phyloP scores from a whole-genome alignment of 2,113 vertebrate species.

The Gorsachius goisagi region DNA sequence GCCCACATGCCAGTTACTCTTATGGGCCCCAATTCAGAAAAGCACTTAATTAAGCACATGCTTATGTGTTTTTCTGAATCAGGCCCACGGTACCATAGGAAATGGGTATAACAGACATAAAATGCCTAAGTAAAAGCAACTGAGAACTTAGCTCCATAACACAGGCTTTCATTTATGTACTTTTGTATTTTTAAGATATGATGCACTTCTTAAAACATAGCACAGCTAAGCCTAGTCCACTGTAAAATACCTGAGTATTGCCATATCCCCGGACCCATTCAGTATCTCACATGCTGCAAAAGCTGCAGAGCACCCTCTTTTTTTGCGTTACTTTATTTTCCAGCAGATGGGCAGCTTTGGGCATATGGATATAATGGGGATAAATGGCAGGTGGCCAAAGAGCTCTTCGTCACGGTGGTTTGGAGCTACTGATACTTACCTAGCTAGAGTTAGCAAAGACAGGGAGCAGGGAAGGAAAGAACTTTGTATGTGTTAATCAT shows the following conservation, averaged over 20 bases:
- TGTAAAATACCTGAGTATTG: background rate
- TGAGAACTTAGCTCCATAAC: background rate
- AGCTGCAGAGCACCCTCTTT: background rate
- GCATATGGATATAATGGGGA: background rate
- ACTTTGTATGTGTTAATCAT: rapidly evolving
- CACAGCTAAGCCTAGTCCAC: background rate
- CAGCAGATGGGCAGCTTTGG: background rate
- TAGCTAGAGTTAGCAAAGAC: background rate
- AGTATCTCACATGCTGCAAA: background rate
- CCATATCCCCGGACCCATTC: background rate
- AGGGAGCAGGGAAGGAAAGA: background rate
- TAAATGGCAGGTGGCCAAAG: background rate
- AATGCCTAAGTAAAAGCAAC: background rate
- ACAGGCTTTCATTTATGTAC: background rate
- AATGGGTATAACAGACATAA: slow-evolving; percentile 50
- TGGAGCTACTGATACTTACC: background rate
- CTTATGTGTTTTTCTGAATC: slow-evolving; percentile 47
- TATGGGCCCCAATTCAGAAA: slow-evolving; percentile 5
- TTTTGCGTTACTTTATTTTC: background rate
- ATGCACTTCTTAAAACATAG: background rate
- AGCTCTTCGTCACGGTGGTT: background rate
- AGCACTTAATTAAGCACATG: slow-evolving; percentile 54
- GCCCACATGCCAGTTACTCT: slow-evolving; percentile 21
- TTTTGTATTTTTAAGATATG: background rate
- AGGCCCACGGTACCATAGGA: slow-evolving; percentile 28